phyloP scores from a whole-genome alignment of 2,888 invertebrate species.

The Ypsolopha sequella region DNA sequence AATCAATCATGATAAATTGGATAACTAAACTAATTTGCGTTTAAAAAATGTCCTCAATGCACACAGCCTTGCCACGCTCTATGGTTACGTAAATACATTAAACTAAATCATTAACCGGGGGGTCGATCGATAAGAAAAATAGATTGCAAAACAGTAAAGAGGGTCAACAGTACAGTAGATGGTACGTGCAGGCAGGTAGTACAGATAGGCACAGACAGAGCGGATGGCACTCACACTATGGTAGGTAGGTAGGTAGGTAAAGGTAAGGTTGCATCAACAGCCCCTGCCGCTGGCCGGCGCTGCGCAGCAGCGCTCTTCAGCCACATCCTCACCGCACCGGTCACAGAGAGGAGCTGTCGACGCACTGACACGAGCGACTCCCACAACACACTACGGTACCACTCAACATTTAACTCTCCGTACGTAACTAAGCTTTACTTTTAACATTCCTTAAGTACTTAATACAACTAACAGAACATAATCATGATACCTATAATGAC shows the following conservation, averaged over 20 bases:
- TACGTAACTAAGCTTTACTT: slow-evolving; percentile 64
- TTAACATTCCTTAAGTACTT: slow-evolving; percentile 50
- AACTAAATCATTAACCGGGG: slow-evolving; percentile 63
- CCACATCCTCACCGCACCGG: not conserved
- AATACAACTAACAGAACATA: slow-evolving; percentile 66
- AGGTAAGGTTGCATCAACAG: slow-evolving; percentile 29
- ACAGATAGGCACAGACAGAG: slow-evolving; percentile 18
- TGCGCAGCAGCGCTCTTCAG: slow-evolving; percentile 24
- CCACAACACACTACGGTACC: slow-evolving; percentile 67
- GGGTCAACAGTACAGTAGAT: slow-evolving; percentile 57
- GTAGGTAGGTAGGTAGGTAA: slow-evolving; percentile 12
- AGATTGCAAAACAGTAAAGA: slow-evolving; percentile 63
- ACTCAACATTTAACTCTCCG: slow-evolving; percentile 66
- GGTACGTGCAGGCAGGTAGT: slow-evolving; percentile 60
- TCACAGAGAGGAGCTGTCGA: slow-evolving; percentile 39
- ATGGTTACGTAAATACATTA: slow-evolving; percentile 63
- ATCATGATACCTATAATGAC: slow-evolving; percentile 65
- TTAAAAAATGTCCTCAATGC: slow-evolving; percentile 71
- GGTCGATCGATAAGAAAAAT: slow-evolving; percentile 60
- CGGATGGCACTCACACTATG: slow-evolving; percentile 12
- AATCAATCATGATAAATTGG: slow-evolving; percentile 40
- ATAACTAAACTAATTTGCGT: slow-evolving; percentile 66
- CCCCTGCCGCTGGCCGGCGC: slow-evolving; percentile 19
- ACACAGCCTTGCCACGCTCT: slow-evolving; percentile 81
- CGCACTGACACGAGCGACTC: slow-evolving; percentile 47